Conservation (phyloP, 2,797 vertebrate species). For the Hipposideros larvatus region DNA sequence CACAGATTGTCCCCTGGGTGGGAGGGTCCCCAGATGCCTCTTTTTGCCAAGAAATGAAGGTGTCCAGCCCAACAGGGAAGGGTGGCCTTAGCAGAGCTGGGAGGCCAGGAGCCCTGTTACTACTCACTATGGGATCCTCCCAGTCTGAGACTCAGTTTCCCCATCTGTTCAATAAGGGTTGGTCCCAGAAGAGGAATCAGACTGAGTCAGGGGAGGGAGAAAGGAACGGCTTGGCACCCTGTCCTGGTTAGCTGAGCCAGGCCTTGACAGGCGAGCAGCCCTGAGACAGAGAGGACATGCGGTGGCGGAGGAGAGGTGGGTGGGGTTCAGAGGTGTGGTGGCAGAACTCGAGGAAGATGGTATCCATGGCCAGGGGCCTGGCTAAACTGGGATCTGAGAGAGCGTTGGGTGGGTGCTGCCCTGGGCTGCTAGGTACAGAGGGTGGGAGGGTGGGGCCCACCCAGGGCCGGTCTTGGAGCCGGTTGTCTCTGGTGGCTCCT, state of each 20-base stretch:
- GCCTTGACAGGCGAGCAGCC: neutral
- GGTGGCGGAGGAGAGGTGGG: neutral
- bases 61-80: neutral
- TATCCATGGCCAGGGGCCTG: neutral
- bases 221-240: neutral
- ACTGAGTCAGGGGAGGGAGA: conserved; percentile 55
- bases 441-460: neutral
- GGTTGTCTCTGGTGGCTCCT: neutral
- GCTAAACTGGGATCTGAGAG: neutral
- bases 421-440: neutral
- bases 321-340: neutral
- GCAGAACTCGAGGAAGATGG: neutral
- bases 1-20: neutral
- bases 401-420: neutral
- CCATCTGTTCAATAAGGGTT: neutral
- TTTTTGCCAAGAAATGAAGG: neutral
- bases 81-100: neutral
- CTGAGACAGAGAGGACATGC: neutral
- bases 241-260: neutral
- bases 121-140: neutral
- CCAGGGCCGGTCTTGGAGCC: neutral
- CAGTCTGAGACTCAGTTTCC: conserved; percentile 43
- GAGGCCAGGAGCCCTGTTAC: neutral
- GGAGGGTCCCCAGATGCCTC: neutral
- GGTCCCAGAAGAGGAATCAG: conserved; percentile 43